These are phyloP conservation scores for Saxidomus purpurata DNA, from an alignment of 1,140 invertebrate genomes.

Conservation along the genomic window DNA sequence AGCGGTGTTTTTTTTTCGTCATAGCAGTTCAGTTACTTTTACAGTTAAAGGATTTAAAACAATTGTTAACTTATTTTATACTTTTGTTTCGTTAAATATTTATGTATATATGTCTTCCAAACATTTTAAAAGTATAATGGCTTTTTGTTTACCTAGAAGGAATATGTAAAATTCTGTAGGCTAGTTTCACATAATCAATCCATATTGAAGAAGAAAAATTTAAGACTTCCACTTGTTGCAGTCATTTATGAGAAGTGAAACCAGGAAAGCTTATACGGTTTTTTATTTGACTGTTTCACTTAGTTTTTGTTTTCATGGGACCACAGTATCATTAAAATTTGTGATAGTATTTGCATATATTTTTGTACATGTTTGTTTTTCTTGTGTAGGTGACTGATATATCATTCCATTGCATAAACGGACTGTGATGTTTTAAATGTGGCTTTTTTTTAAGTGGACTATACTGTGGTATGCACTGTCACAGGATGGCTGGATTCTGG, in stretches of 20 bases:
- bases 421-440: neutral
- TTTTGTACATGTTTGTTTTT: neutral
- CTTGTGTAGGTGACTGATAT: neutral
- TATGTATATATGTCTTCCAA: neutral
- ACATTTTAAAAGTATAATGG: too few species aligned
- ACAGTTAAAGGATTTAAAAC: neutral
- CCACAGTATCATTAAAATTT: neutral
- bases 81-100: neutral
- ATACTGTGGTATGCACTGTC: too few species aligned
- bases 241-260: too few species aligned
- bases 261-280: too few species aligned
- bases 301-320: neutral
- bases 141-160: too few species aligned
- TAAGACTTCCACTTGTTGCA: too few species aligned
- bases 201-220: too few species aligned
- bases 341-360: neutral
- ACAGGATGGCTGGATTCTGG: too few species aligned
- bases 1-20: neutral
- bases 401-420: constrained; percentile 14
- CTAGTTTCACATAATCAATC: too few species aligned
- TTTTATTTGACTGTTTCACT: too few species aligned
- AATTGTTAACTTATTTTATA: neutral
- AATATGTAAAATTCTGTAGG: too few species aligned
- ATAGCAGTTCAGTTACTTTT: neutral
- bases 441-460: too few species aligned